Evolutionary conservation across 1,140 invertebrate genomes (phyloP).

Genomic region (Acromyrmex heyeri): DNA sequence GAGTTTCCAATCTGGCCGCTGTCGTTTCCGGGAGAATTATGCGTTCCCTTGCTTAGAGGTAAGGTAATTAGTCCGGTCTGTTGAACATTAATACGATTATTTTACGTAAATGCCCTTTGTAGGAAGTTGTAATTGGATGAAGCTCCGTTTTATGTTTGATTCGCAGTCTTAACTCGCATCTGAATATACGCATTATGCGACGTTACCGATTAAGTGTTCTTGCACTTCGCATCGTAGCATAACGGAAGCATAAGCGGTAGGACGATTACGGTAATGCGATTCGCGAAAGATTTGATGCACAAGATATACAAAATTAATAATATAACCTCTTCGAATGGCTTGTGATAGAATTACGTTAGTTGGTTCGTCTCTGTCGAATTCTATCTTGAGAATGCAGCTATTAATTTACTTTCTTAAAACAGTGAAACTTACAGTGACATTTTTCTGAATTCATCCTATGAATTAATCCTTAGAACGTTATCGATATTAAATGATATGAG

Average conservation of each 20-base stretch:
- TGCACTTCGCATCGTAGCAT: not conserved
- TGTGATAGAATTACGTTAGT: not conserved
- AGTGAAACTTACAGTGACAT: too few species aligned
- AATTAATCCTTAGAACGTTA: too few species aligned
- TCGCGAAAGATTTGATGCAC: not conserved
- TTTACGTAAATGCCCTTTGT: constrained; percentile 69
- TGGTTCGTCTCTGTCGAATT: not conserved
- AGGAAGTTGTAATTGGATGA: constrained; percentile 56
- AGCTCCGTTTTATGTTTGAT: constrained; percentile 58
- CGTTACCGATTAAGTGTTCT: constrained; percentile 49
- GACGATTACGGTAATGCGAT: constrained; percentile 20
- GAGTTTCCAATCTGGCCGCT: constrained; percentile 70
- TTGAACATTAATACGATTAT: constrained; percentile 69
- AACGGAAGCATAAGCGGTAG: not conserved
- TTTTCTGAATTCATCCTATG: too few species aligned
- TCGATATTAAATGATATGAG: too few species aligned
- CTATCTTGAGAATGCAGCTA: not conserved
- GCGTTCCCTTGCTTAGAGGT: constrained; percentile 55
- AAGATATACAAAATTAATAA: not conserved
- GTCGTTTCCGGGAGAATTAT: constrained; percentile 71
- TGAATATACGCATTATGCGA: constrained; percentile 42
- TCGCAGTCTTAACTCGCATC: constrained; percentile 42
- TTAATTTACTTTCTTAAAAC: not conserved
- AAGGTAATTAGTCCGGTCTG: constrained; percentile 66
- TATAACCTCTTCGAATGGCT: not conserved